Percentiles rank a stretch among this genome's conserved stretches.
Evolutionary conservation across 2,113 vertebrate genomes (phyloP).

Genomic region (Chaetorhynchus papuensis): DNA sequence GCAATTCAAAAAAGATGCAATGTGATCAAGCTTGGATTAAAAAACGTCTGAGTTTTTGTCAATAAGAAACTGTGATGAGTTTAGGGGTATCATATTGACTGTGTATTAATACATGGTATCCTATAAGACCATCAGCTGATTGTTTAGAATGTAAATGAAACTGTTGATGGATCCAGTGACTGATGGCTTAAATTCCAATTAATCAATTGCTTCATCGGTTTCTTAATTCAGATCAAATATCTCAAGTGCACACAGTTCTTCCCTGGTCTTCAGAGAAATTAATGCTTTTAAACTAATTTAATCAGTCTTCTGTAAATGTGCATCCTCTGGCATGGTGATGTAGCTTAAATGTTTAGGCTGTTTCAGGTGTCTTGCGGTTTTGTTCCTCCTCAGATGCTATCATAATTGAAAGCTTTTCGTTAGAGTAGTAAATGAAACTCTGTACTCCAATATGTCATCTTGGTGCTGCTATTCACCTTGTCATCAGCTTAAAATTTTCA

Average conservation of each 20-base stretch:
- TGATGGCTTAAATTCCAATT: slow-evolving; percentile 98
- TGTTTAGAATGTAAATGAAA: slow-evolving; percentile 97
- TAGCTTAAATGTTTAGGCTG: slow-evolving; percentile 72
- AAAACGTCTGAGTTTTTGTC: slow-evolving; percentile 78
- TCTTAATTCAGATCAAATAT: slow-evolving; percentile 98
- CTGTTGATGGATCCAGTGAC: slow-evolving; percentile 91
- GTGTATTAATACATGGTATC: slow-evolving; percentile 86
- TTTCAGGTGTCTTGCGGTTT: neutral
- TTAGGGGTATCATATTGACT: slow-evolving; percentile 81
- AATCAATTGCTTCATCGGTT: slow-evolving; percentile 97
- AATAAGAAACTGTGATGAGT: slow-evolving; percentile 73
- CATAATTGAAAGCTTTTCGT: slow-evolving; percentile 22
- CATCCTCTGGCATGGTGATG: slow-evolving; percentile 71
- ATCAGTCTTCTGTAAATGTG: slow-evolving; percentile 84
- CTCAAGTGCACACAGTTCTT: slow-evolving; percentile 86
- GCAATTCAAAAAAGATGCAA: slow-evolving; percentile 76
- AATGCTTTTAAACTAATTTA: slow-evolving; percentile 90
- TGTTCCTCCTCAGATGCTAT: neutral
- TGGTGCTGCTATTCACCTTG: slow-evolving; percentile 41
- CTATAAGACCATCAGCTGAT: slow-evolving; percentile 88
- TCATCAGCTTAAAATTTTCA: slow-evolving; percentile 62
- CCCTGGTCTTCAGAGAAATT: slow-evolving; percentile 87
- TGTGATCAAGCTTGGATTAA: slow-evolving; percentile 79
- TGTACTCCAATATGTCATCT: neutral
- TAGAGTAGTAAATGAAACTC: slow-evolving; percentile 21